Conservation (phyloP, 1,140 invertebrate species). For the Scaptomyza montana region DNA sequence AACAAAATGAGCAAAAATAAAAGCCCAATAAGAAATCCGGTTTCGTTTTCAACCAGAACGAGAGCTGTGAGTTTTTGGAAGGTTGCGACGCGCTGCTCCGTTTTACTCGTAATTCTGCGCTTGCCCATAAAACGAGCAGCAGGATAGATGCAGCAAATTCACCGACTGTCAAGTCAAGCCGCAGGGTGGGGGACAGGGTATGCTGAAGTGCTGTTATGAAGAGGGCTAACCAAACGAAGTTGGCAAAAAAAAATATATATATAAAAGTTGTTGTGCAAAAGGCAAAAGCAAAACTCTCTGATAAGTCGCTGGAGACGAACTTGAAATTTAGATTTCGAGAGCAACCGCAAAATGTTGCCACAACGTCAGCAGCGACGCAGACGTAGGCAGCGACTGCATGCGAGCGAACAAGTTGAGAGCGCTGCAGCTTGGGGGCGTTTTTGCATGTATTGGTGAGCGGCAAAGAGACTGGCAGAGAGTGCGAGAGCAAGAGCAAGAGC, state of each 20-base stretch:
- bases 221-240: conserved; percentile 41
- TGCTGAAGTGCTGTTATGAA: conserved; percentile 54
- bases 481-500: conserved; percentile 19
- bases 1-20: conserved; percentile 29
- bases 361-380: conserved; percentile 17
- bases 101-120: conserved; percentile 33
- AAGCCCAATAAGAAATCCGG: conserved; percentile 72
- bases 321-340: conserved; percentile 81
- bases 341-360: conserved; percentile 47
- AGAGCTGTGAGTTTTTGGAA: conserved; percentile 42
- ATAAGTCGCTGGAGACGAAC: conserved; percentile 69
- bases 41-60: conserved; percentile 77
- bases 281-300: conserved; percentile 42
- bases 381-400: conserved; percentile 18
- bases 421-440: conserved; percentile 35
- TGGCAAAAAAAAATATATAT: conserved; percentile 9
- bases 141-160: conserved; percentile 52
- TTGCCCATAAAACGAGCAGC: conserved; percentile 44
- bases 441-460: conserved; percentile 42
- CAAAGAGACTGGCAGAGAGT: neutral
- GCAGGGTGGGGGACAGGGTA: neutral
- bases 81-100: conserved; percentile 32
- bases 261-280: conserved; percentile 24
- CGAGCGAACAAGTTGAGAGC: conserved; percentile 43
- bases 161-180: conserved; percentile 7